Percentiles rank a stretch among this genome's conserved stretches.
These are phyloP conservation scores for Psilanteris sp. DNA, from an alignment of 1,140 invertebrate species.

Conservation along the genomic window DNA sequence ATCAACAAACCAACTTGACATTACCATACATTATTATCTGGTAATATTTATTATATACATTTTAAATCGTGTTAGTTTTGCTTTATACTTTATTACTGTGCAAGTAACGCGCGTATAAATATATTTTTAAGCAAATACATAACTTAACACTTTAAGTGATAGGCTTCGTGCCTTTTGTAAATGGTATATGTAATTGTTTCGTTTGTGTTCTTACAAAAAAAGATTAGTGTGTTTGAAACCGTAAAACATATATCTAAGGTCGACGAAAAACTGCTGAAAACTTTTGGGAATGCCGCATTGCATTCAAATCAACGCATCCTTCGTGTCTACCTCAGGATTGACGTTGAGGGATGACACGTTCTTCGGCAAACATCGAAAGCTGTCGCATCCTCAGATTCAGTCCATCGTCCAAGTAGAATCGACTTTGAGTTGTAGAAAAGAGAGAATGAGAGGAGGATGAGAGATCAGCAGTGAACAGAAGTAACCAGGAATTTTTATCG, in stretches of 20 bases:
- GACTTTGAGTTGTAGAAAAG: slow-evolving; percentile 56
- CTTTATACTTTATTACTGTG: too few relatives aligned
- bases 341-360: slow-evolving; percentile 76
- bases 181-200: too few relatives aligned
- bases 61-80: too few relatives aligned
- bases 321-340: slow-evolving; percentile 66
- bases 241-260: slow-evolving; percentile 47
- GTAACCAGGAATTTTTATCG: slow-evolving; percentile 64
- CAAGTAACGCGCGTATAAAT: too few relatives aligned
- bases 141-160: slow-evolving; percentile 35
- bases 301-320: slow-evolving; percentile 71
- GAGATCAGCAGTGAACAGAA: slow-evolving; percentile 60
- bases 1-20: too few relatives aligned
- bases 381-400: slow-evolving; percentile 68
- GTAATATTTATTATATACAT: too few relatives aligned
- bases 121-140: slow-evolving; percentile 8
- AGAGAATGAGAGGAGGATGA: slow-evolving; percentile 55
- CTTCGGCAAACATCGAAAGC: slow-evolving; percentile 63
- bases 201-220: too few relatives aligned
- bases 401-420: slow-evolving; percentile 58
- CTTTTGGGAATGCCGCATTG: slow-evolving; percentile 68
- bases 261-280: slow-evolving; percentile 65
- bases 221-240: slow-evolving; percentile 17
- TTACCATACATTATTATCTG: too few relatives aligned
- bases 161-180: too few relatives aligned